Base-by-base conservation (phyloP, 1,140 invertebrate species). In the Plectrocnemia conspersa region DNA sequence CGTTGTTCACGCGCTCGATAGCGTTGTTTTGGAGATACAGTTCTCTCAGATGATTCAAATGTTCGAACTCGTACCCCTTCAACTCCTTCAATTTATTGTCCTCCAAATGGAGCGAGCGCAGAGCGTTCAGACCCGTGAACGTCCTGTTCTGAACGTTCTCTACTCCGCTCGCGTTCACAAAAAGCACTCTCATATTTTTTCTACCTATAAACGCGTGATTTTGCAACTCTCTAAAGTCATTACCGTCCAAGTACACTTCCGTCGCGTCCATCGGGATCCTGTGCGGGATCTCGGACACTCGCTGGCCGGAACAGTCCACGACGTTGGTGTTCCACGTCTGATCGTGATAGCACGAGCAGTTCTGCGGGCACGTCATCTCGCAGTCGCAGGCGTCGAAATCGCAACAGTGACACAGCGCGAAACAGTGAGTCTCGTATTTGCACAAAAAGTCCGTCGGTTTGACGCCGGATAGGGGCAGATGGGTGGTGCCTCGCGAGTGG, bases 341-440 rank as follows among this genome's bases (percentile, higher is more conserved):
- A 65, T 94, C 91, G 72, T 92, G 87, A 70, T 92, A 94, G 66
- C 91, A 96, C 54, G 87, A 87, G 73, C 91, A 96, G 65, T 92
- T 91, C 56, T 82, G 80, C 1, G 92, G 92, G 65, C 91, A 96
- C 2, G 86, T 92, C 90, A 94, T 94, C 73, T 93, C 89, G 72
- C 92, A 95, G 70, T 95, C 92, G 70, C 92, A 96, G 40, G 90
- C 91, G 67, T 94, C 91, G 67, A 92, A 94, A 63, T 95, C 91
- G 67, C 92, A 95, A 72, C 92, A 96, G 64, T 92, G 89, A 66
- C 92, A 96, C 38, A 93, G 73, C 13, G 91, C 86, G 71, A 94
- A 94, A 74, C 92, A 95, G 71, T 95, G 92, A 25, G 88, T 89
- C 63, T 89, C 85, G 73, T 96, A 96, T 47, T 82, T 83, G 69